Evolutionary conservation across 92 coral and sea anemone species (phyloP), one percentile per base, ranked within the genome.

Genomic region (Chrysogorgia sp.): DNA sequence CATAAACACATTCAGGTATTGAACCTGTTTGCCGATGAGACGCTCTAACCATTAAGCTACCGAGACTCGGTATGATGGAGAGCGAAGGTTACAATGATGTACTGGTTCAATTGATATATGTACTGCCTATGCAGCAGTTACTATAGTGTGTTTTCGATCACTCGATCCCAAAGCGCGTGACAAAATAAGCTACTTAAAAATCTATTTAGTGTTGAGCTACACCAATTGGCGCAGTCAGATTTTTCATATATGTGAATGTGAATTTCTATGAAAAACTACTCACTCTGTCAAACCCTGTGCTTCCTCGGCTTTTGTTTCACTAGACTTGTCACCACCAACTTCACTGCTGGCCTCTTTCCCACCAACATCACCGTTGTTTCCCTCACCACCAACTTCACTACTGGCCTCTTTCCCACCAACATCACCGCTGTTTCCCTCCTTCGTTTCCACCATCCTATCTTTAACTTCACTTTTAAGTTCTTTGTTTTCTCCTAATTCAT

Each of bases 201-300:
- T n/a, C n/a, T n/a, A n/a, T n/a, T n/a, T n/a, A n/a, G n/a, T n/a
- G n/a, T n/a, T n/a, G n/a, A n/a, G n/a, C n/a, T n/a, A n/a, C n/a
- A n/a, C n/a, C n/a, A n/a, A n/a, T n/a, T n/a, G n/a, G n/a, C n/a
- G n/a, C 50, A 8, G 17, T 43, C n/a, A n/a, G n/a, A n/a, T n/a
- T n/a, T n/a, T n/a, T n/a, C n/a, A n/a, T n/a, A n/a, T n/a, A n/a
- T n/a, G 17, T 8, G 10, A 43, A 43, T 17, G 50, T 43, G 17
- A 26, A 24, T 12, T 17, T 13, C 14, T 10, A 64, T 7, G 34
- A 45, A 28, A 40, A 0, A 12, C 31, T 72, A 53, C 79, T 72
- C 55, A 72, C 79, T 72, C 79, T n/a, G 63, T 19, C 22, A 72
- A 55, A 55, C 79, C 55, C 52, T 72, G 47, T 1, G 29, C 77